Percentiles rank a stretch among this genome's conserved stretches.
These are phyloP conservation scores for Diploptera punctata DNA, from an alignment of 2,888 invertebrate genomes.

Conservation along the genomic window DNA sequence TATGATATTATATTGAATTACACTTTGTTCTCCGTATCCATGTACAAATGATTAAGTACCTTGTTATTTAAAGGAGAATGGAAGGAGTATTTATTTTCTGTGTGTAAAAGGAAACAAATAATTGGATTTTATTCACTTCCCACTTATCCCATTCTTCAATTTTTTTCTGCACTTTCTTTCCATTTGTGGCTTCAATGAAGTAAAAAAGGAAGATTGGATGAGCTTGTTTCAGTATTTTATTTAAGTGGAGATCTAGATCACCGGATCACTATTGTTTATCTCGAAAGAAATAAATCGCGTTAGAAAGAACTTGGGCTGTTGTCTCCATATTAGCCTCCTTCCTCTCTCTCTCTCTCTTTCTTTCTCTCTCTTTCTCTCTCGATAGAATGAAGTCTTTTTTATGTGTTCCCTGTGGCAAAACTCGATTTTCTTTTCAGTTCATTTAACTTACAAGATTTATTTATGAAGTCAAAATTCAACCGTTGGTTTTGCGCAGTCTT, in stretches of 20 bases:
- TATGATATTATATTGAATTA: too few species aligned
- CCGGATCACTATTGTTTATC: not conserved
- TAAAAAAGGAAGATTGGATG: not conserved
- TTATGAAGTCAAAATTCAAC: constrained; percentile 11
- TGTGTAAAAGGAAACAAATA: too few species aligned
- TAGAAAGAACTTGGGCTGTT: not conserved
- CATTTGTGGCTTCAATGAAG: constrained; percentile 1
- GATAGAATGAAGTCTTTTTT: not conserved
- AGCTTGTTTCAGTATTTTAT: constrained; percentile 9
- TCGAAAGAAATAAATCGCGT: not conserved
- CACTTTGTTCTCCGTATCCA: too few species aligned
- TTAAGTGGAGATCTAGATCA: not conserved
- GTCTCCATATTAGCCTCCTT: not conserved
- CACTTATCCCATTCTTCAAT: not conserved
- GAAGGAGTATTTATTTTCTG: too few species aligned
- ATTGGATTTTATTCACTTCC: not conserved
- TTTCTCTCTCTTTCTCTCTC: not conserved
- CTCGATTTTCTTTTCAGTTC: not conserved
- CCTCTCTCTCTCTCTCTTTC: not conserved
- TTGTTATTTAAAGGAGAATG: too few species aligned
- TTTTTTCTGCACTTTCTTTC: not conserved
- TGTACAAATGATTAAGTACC: too few species aligned
- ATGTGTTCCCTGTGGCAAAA: not conserved
- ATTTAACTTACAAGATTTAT: not conserved
- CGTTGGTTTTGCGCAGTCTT: not conserved